phyloP scores from a whole-genome alignment of 2,797 vertebrate species.

The Microchirus variegatus region DNA sequence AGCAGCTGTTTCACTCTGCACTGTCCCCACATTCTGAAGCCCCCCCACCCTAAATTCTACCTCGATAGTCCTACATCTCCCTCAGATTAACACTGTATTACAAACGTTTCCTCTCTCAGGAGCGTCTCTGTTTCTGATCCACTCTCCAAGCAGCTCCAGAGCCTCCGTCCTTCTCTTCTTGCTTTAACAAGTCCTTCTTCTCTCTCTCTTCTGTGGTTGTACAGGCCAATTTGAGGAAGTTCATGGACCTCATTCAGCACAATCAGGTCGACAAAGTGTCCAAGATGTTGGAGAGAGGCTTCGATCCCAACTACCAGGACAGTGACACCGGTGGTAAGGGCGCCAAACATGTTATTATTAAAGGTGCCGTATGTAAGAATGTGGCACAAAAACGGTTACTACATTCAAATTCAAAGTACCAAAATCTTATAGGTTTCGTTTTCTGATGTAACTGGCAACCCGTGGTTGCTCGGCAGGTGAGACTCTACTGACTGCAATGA shows the following conservation, averaged over 20 bases:
- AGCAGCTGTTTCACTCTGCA: constrained; percentile 23
- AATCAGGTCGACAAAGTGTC: constrained; percentile 88
- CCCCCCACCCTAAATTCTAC: constrained; percentile 3
- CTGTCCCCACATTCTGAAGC: constrained; percentile 12
- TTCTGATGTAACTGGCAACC: too few species aligned
- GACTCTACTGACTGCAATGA: too few species aligned
- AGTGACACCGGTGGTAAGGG: constrained; percentile 89
- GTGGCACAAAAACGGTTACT: too few species aligned
- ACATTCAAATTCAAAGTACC: too few species aligned
- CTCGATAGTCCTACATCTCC: background rate
- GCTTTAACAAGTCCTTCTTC: background rate
- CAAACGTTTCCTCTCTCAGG: constrained; percentile 8
- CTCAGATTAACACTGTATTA: constrained; percentile 8
- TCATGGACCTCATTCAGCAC: constrained; percentile 92
- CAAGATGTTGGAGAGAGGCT: constrained; percentile 91
- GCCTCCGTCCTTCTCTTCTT: constrained; percentile 13
- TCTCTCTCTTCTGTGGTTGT: constrained; percentile 5
- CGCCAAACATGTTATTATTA: background rate
- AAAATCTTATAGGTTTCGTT: too few species aligned
- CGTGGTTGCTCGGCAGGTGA: too few species aligned
- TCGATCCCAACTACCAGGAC: constrained; percentile 97
- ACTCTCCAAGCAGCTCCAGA: constrained; percentile 32
- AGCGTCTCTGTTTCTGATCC: constrained; percentile 40
- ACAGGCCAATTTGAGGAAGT: constrained; percentile 92
- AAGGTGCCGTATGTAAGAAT: too few species aligned